These are phyloP conservation scores for Calosoma granatense DNA, from an alignment of 1,140 invertebrate genomes.

Conservation along the genomic window DNA sequence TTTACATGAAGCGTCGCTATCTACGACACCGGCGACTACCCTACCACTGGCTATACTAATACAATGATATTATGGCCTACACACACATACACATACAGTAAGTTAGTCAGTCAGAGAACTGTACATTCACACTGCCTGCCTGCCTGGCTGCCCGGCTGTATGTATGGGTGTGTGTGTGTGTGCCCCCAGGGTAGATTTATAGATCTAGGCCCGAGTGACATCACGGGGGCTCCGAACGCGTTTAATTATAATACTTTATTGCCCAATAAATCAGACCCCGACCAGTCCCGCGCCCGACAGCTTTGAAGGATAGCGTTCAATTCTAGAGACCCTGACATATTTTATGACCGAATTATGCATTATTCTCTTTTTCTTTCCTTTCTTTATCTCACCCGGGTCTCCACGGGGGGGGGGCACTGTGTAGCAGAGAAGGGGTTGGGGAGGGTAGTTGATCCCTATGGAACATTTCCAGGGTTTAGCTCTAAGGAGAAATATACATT, in stretches of 20 bases:
- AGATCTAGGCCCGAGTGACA: constrained; percentile 34
- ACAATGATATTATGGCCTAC: too few species aligned
- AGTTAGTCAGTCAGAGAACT: too few species aligned
- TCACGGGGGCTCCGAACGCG: constrained; percentile 32
- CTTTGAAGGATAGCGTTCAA: constrained; percentile 38
- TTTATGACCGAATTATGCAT: constrained; percentile 40
- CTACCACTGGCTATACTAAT: neutral
- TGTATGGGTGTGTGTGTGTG: constrained; percentile 4
- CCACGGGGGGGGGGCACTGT: neutral
- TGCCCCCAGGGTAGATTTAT: constrained; percentile 28
- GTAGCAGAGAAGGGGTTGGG: neutral
- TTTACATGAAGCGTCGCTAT: neutral
- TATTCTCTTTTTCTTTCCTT: constrained; percentile 27
- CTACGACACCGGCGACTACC: neutral
- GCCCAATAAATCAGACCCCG: constrained; percentile 34
- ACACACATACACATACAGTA: too few species aligned
- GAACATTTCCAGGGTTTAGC: neutral
- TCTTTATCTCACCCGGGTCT: constrained; percentile 21
- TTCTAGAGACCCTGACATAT: constrained; percentile 35
- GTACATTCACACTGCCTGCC: neutral
- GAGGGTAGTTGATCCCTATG: neutral
- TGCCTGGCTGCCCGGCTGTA: neutral
- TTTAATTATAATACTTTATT: constrained; percentile 40
- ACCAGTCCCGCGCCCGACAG: constrained; percentile 22
- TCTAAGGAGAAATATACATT: neutral